A percentile compares a stretch with the other conserved stretches of the same genome.
Evolutionary conservation across 2,113 vertebrate species (phyloP).

Genomic region (Cyprinus carpio): DNA sequence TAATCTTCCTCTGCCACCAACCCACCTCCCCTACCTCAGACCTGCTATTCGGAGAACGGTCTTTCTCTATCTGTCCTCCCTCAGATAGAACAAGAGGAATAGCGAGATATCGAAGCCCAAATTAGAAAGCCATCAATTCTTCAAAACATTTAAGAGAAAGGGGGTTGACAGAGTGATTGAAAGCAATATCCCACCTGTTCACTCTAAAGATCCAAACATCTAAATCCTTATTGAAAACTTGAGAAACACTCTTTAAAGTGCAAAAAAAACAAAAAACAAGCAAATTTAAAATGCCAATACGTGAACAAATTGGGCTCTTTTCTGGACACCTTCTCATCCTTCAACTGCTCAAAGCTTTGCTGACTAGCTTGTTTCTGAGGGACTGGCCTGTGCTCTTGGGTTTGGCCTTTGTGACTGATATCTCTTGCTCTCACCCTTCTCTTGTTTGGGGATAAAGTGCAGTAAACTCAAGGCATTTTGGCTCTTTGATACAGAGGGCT

Average conservation of each 20-base stretch:
- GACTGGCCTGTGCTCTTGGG: background rate
- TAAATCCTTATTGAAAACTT: conserved; percentile 29
- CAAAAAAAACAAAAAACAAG: conserved; percentile 33
- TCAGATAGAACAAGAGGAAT: conserved; percentile 2
- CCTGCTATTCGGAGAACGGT: conserved; percentile 26
- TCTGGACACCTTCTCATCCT: conserved; percentile 30
- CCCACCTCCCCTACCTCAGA: conserved; percentile 49
- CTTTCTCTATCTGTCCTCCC: conserved; percentile 25
- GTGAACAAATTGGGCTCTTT: conserved; percentile 55
- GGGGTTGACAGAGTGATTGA: conserved; percentile 32
- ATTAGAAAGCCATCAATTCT: conserved; percentile 36
- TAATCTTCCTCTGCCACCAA: conserved; percentile 65
- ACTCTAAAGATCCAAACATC: conserved; percentile 26
- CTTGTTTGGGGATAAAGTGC: conserved; percentile 16
- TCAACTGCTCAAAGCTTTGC: conserved; percentile 25
- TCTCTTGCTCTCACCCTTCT: conserved; percentile 7
- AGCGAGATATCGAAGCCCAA: conserved; percentile 27
- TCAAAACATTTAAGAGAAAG: conserved; percentile 17
- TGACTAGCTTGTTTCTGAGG: conserved; percentile 22
- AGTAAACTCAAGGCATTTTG: conserved; percentile 25
- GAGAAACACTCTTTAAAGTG: conserved; percentile 31
- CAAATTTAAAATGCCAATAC: conserved; percentile 51
- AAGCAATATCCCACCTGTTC: conserved; percentile 52
- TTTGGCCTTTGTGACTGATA: conserved; percentile 24
- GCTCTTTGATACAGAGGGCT: conserved; percentile 33